These are phyloP conservation scores for Acrocera orbiculus DNA, from an alignment of 2,888 invertebrate species.

Conservation along the genomic window DNA sequence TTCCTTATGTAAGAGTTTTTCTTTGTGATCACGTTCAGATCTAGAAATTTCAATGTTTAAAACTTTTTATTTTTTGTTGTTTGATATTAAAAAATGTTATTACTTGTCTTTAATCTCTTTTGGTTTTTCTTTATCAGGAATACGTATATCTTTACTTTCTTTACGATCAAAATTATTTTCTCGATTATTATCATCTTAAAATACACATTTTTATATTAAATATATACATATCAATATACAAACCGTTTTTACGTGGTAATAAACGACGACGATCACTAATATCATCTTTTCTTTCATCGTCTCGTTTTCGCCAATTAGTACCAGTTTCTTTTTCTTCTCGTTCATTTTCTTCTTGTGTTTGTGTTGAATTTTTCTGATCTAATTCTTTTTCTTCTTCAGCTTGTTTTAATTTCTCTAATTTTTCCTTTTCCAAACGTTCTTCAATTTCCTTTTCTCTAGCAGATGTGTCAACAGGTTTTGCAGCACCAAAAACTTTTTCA, in stretches of 20 bases:
- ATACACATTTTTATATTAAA: too few relatives aligned
- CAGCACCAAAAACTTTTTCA: conserved; percentile 79
- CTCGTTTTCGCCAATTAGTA: conserved; percentile 22
- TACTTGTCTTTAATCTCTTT: too few relatives aligned
- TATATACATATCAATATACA: too few relatives aligned
- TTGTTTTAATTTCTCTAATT: conserved; percentile 19
- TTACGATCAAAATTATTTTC: conserved; percentile 2
- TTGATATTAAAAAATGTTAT: too few relatives aligned
- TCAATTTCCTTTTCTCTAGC: conserved; percentile 83
- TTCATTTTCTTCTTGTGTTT: conserved; percentile 19
- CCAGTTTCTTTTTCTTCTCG: conserved; percentile 23
- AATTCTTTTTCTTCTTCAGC: conserved; percentile 15
- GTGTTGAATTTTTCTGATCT: conserved; percentile 8
- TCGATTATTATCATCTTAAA: too few relatives aligned
- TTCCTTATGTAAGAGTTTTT: too few relatives aligned
- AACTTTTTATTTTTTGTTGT: too few relatives aligned
- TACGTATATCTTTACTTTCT: conserved; percentile 6
- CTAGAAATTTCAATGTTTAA: conserved; percentile 1
- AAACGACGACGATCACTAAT: conserved; percentile 3
- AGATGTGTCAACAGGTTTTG: conserved; percentile 87
- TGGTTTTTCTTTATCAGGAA: too few relatives aligned
- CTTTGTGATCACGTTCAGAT: conserved; percentile 7
- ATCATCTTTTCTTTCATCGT: conserved; percentile 14
- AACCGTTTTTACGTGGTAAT: too few relatives aligned
- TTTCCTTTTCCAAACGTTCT: conserved; percentile 54